Percentiles rank a stretch among this genome's conserved stretches.
These are phyloP conservation scores for Lepisosteus oculatus DNA, from an alignment of 2,113 vertebrate genomes.

Conservation along the genomic window DNA sequence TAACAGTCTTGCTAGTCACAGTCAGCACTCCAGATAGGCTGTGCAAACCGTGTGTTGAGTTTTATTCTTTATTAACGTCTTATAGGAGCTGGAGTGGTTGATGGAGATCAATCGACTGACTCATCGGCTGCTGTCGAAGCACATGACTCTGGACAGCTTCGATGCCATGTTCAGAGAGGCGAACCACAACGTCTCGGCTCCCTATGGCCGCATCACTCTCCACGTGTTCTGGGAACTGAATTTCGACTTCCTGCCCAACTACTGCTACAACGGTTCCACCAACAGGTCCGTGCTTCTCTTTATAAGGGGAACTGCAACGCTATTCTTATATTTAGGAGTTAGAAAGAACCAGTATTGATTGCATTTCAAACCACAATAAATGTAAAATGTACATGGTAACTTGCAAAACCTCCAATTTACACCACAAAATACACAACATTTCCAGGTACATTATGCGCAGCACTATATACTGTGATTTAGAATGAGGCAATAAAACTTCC, in stretches of 20 bases:
- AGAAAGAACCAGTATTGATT: no score
- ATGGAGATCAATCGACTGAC: conserved; percentile 96
- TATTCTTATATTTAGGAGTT: no score
- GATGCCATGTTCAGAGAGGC: conserved; percentile 99
- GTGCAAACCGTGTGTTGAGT: no score
- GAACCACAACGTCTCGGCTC: conserved; percentile 96
- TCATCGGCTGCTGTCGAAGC: conserved; percentile 90
- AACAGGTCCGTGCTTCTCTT: conserved; percentile 74
- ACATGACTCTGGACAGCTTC: conserved; percentile 97
- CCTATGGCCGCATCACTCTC: conserved; percentile 96
- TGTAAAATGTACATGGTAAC: no score
- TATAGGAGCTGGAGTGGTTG: conserved; percentile 94
- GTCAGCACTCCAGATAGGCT: not conserved
- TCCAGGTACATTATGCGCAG: no score
- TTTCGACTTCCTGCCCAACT: conserved; percentile 98
- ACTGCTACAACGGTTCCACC: conserved; percentile 98
- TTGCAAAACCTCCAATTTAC: no score
- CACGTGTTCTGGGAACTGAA: conserved; percentile 99
- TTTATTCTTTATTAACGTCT: conserved; percentile 25
- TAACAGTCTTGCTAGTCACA: not conserved
- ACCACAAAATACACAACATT: no score
- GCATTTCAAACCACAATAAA: no score
- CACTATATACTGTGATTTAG: no score
- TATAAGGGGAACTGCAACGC: no score
- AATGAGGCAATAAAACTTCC: no score